A percentile compares a stretch with the other conserved stretches of the same genome.
phyloP scores from a whole-genome alignment of 64 coral and sea anemone species.

The Platygyra sinensis region DNA sequence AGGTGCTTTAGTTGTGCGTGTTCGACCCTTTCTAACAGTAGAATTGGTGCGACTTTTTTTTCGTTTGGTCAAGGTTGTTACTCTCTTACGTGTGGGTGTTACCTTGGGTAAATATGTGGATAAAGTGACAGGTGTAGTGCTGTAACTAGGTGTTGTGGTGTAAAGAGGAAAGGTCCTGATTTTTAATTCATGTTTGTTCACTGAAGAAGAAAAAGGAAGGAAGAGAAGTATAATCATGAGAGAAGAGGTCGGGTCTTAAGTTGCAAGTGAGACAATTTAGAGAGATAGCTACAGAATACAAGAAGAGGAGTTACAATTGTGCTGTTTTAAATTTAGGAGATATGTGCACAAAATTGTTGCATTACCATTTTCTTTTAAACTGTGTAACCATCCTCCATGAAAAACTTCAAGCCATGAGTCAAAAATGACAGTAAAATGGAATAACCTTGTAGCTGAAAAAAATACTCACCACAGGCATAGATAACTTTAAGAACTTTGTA shows the following conservation, averaged over 20 bases:
- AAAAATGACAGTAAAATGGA: not conserved
- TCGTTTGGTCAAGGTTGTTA: constrained; percentile 13
- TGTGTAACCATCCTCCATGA: too few relatives aligned
- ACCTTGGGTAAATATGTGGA: not conserved
- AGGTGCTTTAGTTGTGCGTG: constrained; percentile 23
- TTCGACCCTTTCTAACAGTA: not conserved
- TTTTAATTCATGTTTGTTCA: not conserved
- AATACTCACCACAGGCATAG: constrained; percentile 83
- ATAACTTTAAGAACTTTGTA: constrained; percentile 78
- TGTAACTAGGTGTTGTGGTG: not conserved
- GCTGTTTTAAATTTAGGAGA: too few relatives aligned
- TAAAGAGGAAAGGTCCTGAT: not conserved
- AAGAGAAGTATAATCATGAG: not conserved
- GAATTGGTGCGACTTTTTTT: constrained; percentile 15
- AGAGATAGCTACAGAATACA: not conserved
- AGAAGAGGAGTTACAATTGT: too few relatives aligned
- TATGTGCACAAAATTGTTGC: too few relatives aligned
- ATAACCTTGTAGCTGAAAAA: not conserved
- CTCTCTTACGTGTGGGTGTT: constrained; percentile 27
- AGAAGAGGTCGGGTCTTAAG: not conserved
- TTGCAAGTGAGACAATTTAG: not conserved
- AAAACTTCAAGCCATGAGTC: not conserved
- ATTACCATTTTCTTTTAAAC: too few relatives aligned
- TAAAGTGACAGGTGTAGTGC: not conserved
- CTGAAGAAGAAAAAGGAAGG: constrained; percentile 5